Conservation (phyloP, 2,888 invertebrate genomes). For the Apodemia duryi region DNA sequence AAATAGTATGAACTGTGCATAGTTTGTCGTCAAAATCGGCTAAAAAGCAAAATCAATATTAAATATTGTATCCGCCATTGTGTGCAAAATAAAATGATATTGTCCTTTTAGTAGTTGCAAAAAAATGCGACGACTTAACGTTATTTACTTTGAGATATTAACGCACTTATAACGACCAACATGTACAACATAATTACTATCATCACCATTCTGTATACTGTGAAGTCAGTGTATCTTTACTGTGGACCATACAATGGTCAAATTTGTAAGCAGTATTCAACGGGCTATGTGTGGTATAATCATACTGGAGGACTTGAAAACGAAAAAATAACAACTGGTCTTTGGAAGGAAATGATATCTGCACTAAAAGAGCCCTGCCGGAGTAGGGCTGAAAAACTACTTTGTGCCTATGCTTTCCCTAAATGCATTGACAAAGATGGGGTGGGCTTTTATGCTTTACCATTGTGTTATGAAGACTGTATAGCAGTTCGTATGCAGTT, state of each 20-base stretch:
- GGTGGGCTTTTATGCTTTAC: conserved; percentile 82
- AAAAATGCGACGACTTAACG: conserved; percentile 54
- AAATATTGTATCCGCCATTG: conserved; percentile 70
- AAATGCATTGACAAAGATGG: conserved; percentile 86
- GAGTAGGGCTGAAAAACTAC: conserved; percentile 91
- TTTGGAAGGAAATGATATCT: conserved; percentile 93
- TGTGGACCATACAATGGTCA: conserved; percentile 94
- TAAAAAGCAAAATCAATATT: conserved; percentile 60
- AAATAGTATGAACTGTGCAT: conserved; percentile 14
- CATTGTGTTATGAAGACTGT: conserved; percentile 96
- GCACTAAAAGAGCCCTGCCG: conserved; percentile 90
- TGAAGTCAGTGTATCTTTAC: conserved; percentile 81
- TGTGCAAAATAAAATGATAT: conserved; percentile 49
- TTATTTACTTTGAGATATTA: conserved; percentile 50
- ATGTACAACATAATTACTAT: conserved; percentile 50
- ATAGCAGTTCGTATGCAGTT: conserved; percentile 93
- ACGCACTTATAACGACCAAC: conserved; percentile 56
- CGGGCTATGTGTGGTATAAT: conserved; percentile 88
- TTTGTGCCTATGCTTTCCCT: conserved; percentile 96
- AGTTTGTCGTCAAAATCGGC: conserved; percentile 35
- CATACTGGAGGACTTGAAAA: conserved; percentile 87
- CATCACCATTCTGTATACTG: conserved; percentile 53
- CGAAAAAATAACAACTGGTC: conserved; percentile 88
- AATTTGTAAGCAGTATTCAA: conserved; percentile 85
- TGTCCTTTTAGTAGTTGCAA: conserved; percentile 38